Conservation (phyloP, 1,140 invertebrate genomes). For the Drosophila serrata region DNA sequence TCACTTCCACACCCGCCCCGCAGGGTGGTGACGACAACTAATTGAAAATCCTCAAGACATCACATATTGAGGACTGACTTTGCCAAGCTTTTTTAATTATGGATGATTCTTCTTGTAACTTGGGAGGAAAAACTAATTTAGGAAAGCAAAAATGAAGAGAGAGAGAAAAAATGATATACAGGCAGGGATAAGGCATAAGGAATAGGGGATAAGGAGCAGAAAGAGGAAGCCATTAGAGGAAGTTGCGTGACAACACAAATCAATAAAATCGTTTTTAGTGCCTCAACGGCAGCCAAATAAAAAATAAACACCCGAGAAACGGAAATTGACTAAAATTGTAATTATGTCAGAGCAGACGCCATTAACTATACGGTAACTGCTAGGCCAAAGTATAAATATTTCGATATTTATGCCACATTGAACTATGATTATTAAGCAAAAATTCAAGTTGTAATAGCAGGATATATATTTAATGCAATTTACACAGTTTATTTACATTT, state of each 20-base stretch:
- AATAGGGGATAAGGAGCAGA: neutral
- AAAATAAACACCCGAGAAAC: conserved; percentile 60
- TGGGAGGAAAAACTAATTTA: conserved; percentile 34
- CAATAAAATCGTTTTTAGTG: conserved; percentile 73
- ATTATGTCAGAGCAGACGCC: conserved; percentile 77
- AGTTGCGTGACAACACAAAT: conserved; percentile 81
- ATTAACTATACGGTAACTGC: conserved; percentile 53
- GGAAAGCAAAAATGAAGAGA: conserved; percentile 6
- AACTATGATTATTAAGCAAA: neutral
- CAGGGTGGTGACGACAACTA: conserved; percentile 56
- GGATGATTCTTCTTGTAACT: conserved; percentile 36
- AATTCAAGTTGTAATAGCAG: neutral
- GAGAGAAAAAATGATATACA: neutral
- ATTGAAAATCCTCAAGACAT: conserved; percentile 68
- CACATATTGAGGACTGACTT: conserved; percentile 39
- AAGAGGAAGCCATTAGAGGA: conserved; percentile 35
- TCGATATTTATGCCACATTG: conserved; percentile 1
- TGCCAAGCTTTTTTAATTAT: conserved; percentile 53
- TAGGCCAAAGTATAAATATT: neutral
- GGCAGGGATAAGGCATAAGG: neutral
- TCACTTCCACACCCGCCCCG: conserved; percentile 1
- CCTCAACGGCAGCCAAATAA: conserved; percentile 43
- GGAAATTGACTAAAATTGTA: conserved; percentile 83
- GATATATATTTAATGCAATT: too few species aligned
- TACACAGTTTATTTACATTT: neutral